Conservation (phyloP, 30 jellyfish, hydroid and myxozoan genomes). For the Chrysaora quinquecirrha region DNA sequence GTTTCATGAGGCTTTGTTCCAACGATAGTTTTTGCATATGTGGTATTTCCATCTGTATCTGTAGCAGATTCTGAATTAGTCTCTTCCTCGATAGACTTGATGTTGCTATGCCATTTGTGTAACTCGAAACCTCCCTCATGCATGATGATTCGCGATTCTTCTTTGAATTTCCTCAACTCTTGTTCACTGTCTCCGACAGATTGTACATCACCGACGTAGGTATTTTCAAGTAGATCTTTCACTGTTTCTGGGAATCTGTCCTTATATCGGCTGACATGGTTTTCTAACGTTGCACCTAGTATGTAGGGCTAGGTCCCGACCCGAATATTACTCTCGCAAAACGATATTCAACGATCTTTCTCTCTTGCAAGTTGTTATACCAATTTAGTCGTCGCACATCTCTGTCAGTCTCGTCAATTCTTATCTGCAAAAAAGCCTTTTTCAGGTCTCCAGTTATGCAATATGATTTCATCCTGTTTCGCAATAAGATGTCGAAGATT, state of each 20-base stretch:
- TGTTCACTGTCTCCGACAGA: not conserved
- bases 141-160: not conserved
- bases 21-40: not conserved
- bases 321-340: constrained; percentile 68
- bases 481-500: constrained; percentile 47
- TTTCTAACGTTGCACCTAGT: constrained; percentile 42
- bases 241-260: not conserved
- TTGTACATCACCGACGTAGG: not conserved
- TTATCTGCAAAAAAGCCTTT: too few species aligned
- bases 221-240: constrained; percentile 1
- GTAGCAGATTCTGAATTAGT: not conserved
- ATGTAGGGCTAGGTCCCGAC: constrained; percentile 52
- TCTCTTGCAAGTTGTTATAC: constrained; percentile 13
- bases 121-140: not conserved
- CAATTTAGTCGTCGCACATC: constrained; percentile 64
- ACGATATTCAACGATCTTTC: constrained; percentile 24
- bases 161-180: not conserved
- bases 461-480: constrained; percentile 49
- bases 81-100: not conserved
- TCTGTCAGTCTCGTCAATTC: constrained; percentile 58
- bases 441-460: constrained; percentile 59
- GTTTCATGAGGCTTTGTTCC: not conserved
- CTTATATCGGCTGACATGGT: constrained; percentile 23
- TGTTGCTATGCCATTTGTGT: not conserved
- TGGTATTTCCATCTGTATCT: too few species aligned